Conservation (phyloP, 2,113 vertebrate species). For the Cyanoliseus patagonus region DNA sequence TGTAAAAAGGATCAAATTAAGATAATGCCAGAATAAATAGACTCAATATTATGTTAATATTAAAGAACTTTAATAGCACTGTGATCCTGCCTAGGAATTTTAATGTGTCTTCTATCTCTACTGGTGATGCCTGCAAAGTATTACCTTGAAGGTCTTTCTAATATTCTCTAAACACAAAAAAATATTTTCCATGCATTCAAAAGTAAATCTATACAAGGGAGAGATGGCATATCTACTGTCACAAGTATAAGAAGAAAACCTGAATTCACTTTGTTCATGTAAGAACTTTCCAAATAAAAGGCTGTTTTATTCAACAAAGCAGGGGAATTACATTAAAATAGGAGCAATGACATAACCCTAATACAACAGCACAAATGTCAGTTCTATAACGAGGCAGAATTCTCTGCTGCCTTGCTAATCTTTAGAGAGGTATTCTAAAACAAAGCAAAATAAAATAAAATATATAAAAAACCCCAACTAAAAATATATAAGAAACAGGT, state of each 20-base stretch:
- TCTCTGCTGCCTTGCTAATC: conserved; percentile 3
- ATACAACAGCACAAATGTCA: neutral
- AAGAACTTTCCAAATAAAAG: neutral
- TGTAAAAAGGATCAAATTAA: conserved; percentile 72
- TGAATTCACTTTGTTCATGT: neutral
- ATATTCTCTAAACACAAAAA: neutral
- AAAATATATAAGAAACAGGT: neutral
- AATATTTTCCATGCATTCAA: neutral
- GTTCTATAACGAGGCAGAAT: conserved; percentile 36
- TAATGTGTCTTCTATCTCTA: neutral
- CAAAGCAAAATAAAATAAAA: neutral
- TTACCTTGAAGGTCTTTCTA: neutral
- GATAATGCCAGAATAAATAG: conserved; percentile 72
- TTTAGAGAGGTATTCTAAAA: neutral
- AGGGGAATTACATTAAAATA: neutral
- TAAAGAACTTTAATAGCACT: conserved; percentile 19
- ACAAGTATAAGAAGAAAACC: neutral
- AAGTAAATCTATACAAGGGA: neutral
- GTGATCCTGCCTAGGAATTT: conserved; percentile 6
- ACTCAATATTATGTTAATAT: conserved; percentile 68
- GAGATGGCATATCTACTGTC: neutral
- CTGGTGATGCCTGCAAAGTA: neutral
- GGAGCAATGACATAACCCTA: conserved; percentile 3
- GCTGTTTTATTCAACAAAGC: neutral
- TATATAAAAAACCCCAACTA: neutral